Evolutionary conservation across 1,140 invertebrate species (phyloP).

Genomic region (Phenacoccus solenopsis): DNA sequence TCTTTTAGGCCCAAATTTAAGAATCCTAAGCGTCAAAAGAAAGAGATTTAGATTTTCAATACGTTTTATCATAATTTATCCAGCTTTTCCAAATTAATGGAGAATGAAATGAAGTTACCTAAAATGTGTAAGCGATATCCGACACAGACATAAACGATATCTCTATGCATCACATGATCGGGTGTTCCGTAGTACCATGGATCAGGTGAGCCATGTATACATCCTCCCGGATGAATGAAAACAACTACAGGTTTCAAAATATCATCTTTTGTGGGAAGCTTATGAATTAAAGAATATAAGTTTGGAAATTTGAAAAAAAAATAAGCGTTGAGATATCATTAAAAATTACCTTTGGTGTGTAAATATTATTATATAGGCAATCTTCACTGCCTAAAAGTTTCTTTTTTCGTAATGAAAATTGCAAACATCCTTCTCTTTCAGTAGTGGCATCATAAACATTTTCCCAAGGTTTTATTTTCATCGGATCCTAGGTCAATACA

Average conservation of each 20-base stretch:
- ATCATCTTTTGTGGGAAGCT: background rate
- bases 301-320: background rate
- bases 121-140: background rate
- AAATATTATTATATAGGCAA: conserved; percentile 24
- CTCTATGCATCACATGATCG: background rate
- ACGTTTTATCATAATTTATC: too few relatives aligned
- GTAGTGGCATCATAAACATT: background rate
- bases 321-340: too few relatives aligned
- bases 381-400: conserved; percentile 22
- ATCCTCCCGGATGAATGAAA: background rate
- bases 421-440: background rate
- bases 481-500: background rate
- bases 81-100: too few relatives aligned
- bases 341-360: conserved; percentile 18
- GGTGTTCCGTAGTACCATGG: background rate
- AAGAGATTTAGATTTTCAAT: too few relatives aligned
- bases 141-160: background rate
- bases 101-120: background rate
- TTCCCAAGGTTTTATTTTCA: background rate
- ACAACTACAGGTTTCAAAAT: background rate
- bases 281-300: background rate
- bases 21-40: background rate
- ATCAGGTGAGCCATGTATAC: background rate
- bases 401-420: background rate
- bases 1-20: background rate